Evolutionary conservation across 2,797 vertebrate genomes (phyloP).

Genomic region (Myripristis murdjan): DNA sequence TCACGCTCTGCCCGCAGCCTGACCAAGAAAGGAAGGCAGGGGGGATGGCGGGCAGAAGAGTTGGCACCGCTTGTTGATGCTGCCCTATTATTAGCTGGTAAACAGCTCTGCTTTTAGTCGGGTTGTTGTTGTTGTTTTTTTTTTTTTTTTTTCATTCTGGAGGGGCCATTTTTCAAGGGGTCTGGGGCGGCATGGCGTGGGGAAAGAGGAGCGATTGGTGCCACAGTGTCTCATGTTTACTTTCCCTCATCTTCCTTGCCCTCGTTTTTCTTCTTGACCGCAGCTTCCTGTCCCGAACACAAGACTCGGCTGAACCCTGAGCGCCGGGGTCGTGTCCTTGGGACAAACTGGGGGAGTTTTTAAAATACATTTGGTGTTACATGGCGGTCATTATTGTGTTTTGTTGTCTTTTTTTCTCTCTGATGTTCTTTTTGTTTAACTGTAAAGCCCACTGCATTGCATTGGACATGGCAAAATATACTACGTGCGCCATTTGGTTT

Average conservation of each 20-base stretch:
- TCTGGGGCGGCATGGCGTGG: slow-evolving; percentile 5
- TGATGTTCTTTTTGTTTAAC: no score
- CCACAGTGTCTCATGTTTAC: slow-evolving; percentile 69
- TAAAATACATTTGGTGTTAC: no score
- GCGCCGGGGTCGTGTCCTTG: not conserved
- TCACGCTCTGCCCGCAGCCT: not conserved
- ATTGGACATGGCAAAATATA: no score
- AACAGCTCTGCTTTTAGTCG: slow-evolving; percentile 70
- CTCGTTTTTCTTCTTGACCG: slow-evolving; percentile 39
- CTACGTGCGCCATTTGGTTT: no score
- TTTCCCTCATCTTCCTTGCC: slow-evolving; percentile 33
- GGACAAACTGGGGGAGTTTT: no score
- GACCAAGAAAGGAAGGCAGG: slow-evolving; percentile 15
- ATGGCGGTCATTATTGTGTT: no score
- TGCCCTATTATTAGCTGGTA: slow-evolving; percentile 82
- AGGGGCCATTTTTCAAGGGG: slow-evolving; percentile 16
- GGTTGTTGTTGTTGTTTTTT: slow-evolving; percentile 50
- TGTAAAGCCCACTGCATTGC: no score
- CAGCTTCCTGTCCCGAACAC: slow-evolving; percentile 43
- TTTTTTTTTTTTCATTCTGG: no score
- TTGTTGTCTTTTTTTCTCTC: no score
- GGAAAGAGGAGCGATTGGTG: slow-evolving; percentile 37
- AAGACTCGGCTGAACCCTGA: slow-evolving; percentile 13
- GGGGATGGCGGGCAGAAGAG: slow-evolving; percentile 38
- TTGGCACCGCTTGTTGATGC: slow-evolving; percentile 41